Evolutionary conservation across 2,888 invertebrate species (phyloP).

Genomic region (Tiphia femorata): DNA sequence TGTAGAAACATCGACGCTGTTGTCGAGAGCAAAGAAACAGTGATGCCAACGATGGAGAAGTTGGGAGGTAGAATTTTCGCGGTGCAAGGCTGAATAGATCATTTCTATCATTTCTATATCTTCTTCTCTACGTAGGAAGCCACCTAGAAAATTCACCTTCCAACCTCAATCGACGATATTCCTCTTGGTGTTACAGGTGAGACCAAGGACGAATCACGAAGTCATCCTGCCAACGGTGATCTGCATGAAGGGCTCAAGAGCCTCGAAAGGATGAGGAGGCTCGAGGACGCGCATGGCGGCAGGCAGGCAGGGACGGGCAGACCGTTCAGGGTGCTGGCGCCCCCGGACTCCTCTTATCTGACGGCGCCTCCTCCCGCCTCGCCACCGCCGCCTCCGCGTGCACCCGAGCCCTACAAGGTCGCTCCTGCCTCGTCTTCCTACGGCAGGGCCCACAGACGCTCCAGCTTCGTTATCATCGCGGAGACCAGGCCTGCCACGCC

Average conservation of each 20-base stretch:
- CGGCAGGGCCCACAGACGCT: slow-evolving; percentile 75
- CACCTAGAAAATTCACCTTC: neutral
- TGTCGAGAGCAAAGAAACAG: too few relatives aligned
- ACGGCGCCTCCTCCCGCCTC: slow-evolving; percentile 32
- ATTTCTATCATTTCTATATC: too few relatives aligned
- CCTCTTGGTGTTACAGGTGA: slow-evolving; percentile 31
- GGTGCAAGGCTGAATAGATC: too few relatives aligned
- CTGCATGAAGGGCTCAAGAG: slow-evolving; percentile 46
- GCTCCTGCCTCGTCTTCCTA: slow-evolving; percentile 63
- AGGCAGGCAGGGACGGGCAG: slow-evolving; percentile 39
- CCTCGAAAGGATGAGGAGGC: slow-evolving; percentile 44
- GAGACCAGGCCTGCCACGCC: slow-evolving; percentile 71
- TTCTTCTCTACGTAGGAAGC: too few relatives aligned
- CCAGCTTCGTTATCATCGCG: slow-evolving; percentile 79
- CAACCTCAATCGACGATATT: neutral
- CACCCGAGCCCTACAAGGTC: slow-evolving; percentile 65
- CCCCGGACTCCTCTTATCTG: slow-evolving; percentile 40
- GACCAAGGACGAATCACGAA: slow-evolving; percentile 34
- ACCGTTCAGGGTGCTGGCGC: slow-evolving; percentile 59
- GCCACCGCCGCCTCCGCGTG: slow-evolving; percentile 59
- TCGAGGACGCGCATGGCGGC: slow-evolving; percentile 39
- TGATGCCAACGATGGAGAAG: too few relatives aligned
- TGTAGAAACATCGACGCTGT: too few relatives aligned
- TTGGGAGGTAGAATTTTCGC: too few relatives aligned
- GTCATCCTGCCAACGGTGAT: too few relatives aligned